Base-by-base conservation (phyloP, 2,797 vertebrate genomes). In the Luscinia luscinia region DNA sequence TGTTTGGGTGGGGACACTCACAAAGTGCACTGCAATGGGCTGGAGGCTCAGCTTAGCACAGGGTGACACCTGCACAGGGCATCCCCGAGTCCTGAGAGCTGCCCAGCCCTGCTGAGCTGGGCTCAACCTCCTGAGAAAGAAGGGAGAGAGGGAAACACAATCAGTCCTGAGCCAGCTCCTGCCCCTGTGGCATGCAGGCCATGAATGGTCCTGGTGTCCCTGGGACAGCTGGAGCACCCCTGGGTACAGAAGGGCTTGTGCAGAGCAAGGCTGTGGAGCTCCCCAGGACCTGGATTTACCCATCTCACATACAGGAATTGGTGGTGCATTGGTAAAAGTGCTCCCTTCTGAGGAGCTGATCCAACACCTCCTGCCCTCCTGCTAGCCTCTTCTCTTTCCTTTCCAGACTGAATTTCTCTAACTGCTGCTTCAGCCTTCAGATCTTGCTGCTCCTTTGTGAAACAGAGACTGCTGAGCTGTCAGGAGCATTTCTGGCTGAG, bases 401-500 rank as follows among this genome's bases (percentile, higher is more conserved):
- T 81, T 77, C 40, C 45, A 49, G 67, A 52, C 28, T 90, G 77
- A 93, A 15, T 79, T 94, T 86, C 86, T 84, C 85, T 55, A 63
- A 46, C 51, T 55, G 73, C 70, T 90, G 28, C 77, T 90, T 78
- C 78, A 93, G 69, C 40, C 61, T 90, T 95, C 69, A 79, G 66
- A 54, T 87, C 55, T 67, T 52, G 43, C 43, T 80, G 75, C 30
- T 84, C 36, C 27, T 94, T 46, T 86, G 69, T 0, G 9, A 90
- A 77, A 69, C 0, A 0, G 63, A 87, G 58, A 55, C 66, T 43
- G 40, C 26, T 81, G 73, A 81, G 72, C 70, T 74, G 77, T 61
- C 85, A 84, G 68, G 22, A 88, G 28, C 73, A 67, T 62, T 90
- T 84, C 83, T 82, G 4, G 0, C 22, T 3, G 22, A 76, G 48